These are phyloP conservation scores for Solenopsis invicta DNA, from an alignment of 1,140 invertebrate genomes.

Conservation along the genomic window DNA sequence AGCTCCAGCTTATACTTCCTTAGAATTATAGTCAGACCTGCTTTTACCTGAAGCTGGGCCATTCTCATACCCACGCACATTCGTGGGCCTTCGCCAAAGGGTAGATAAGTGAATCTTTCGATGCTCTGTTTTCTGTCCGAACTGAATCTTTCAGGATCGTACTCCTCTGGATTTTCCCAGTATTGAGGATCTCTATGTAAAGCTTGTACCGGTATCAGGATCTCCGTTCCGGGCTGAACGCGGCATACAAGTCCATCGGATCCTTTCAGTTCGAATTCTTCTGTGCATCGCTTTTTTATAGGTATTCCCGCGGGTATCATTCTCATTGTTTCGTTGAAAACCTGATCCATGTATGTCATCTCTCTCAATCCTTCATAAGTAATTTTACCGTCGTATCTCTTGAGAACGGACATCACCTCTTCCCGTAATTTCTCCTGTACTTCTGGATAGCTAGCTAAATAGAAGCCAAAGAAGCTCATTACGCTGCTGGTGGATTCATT, in stretches of 20 bases:
- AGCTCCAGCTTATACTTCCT: neutral
- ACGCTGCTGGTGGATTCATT: slow-evolving; percentile 83
- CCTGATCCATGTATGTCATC: slow-evolving; percentile 89
- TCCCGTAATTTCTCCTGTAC: slow-evolving; percentile 88
- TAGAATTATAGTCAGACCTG: neutral
- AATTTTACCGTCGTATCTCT: slow-evolving; percentile 85
- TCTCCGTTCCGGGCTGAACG: too few relatives aligned
- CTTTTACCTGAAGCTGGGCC: neutral
- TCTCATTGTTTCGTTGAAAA: slow-evolving; percentile 85
- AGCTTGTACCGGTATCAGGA: too few relatives aligned
- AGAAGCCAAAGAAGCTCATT: slow-evolving; percentile 88
- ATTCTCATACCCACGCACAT: slow-evolving; percentile 6
- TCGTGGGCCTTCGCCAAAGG: neutral
- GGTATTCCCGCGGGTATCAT: slow-evolving; percentile 61
- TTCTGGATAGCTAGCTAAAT: slow-evolving; percentile 89
- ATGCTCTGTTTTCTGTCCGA: slow-evolving; percentile 76
- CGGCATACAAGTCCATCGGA: slow-evolving; percentile 62
- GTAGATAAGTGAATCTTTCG: neutral
- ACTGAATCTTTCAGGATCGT: slow-evolving; percentile 89
- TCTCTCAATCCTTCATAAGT: slow-evolving; percentile 89
- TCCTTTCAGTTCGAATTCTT: slow-evolving; percentile 27
- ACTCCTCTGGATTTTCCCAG: slow-evolving; percentile 89
- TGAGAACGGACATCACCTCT: slow-evolving; percentile 88
- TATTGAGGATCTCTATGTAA: slow-evolving; percentile 83
- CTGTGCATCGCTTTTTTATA: slow-evolving; percentile 65